Conservation (phyloP, 2,888 invertebrate species). For the Limnephilus auricula region DNA sequence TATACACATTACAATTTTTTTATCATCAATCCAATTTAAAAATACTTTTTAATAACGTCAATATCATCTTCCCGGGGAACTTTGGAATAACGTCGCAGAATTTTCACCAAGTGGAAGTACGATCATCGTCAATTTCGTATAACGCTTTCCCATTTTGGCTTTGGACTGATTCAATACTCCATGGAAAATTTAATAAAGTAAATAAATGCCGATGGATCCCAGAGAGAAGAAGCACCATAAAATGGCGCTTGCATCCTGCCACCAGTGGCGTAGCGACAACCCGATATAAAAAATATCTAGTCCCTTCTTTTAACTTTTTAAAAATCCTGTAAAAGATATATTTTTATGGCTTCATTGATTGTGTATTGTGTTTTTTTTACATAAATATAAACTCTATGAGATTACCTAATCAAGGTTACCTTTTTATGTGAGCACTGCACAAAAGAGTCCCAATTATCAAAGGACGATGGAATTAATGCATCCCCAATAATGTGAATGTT, state of each 20-base stretch:
- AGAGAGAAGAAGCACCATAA: constrained; percentile 16
- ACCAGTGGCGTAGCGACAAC: neutral
- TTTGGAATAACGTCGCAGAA: neutral
- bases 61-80: neutral
- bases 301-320: too few species aligned
- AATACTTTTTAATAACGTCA: neutral
- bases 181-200: constrained; percentile 34
- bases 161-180: neutral
- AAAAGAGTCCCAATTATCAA: too few species aligned
- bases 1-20: neutral
- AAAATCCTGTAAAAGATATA: too few species aligned
- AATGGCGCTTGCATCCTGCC: constrained; percentile 32
- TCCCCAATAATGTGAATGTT: too few species aligned
- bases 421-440: too few species aligned
- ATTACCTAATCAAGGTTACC: too few species aligned
- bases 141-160: neutral
- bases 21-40: neutral
- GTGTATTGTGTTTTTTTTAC: too few species aligned
- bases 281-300: neutral
- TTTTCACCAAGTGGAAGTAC: neutral
- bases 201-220: constrained; percentile 29
- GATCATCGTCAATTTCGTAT: neutral
- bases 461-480: too few species aligned
- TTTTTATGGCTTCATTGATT: too few species aligned
- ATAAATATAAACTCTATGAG: too few species aligned